These are phyloP conservation scores for Dysmachus trigonus DNA, from an alignment of 2,888 invertebrate species.

Conservation along the genomic window DNA sequence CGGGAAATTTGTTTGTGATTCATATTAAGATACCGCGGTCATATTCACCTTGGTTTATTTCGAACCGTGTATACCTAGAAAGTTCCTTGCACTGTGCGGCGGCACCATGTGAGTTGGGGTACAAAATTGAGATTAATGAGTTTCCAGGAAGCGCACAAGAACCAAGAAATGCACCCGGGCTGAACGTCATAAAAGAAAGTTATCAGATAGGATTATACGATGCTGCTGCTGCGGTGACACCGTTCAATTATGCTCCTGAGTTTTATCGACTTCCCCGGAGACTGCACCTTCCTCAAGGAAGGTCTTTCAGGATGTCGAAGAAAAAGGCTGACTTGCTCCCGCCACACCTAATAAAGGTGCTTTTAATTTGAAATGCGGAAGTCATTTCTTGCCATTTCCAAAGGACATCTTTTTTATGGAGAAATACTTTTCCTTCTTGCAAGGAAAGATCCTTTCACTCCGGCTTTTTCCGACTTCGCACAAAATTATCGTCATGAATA, in stretches of 20 bases:
- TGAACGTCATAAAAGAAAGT: neutral
- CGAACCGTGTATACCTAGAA: neutral
- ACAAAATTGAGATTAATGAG: slow-evolving; percentile 24
- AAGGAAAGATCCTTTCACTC: neutral
- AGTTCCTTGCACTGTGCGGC: neutral
- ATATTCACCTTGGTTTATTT: slow-evolving; percentile 4
- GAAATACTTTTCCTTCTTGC: neutral
- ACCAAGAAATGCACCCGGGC: neutral
- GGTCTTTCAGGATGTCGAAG: neutral
- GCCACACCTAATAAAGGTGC: neutral
- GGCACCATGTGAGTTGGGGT: neutral
- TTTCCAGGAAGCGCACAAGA: neutral
- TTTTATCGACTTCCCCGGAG: neutral
- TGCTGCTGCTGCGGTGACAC: neutral
- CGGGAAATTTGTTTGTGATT: slow-evolving; percentile 25
- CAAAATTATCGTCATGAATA: slow-evolving; percentile 48
- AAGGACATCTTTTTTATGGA: neutral
- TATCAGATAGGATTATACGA: neutral
- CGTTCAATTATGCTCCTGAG: neutral
- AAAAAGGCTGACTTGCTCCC: neutral
- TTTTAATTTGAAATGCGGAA: slow-evolving; percentile 10
- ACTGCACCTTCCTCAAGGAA: neutral
- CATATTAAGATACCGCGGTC: slow-evolving; percentile 1
- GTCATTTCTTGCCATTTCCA: slow-evolving; percentile 14
- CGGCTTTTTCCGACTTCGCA: neutral